Base-by-base conservation (phyloP, 2,888 invertebrate genomes). In the Drosophila engyochracea region DNA sequence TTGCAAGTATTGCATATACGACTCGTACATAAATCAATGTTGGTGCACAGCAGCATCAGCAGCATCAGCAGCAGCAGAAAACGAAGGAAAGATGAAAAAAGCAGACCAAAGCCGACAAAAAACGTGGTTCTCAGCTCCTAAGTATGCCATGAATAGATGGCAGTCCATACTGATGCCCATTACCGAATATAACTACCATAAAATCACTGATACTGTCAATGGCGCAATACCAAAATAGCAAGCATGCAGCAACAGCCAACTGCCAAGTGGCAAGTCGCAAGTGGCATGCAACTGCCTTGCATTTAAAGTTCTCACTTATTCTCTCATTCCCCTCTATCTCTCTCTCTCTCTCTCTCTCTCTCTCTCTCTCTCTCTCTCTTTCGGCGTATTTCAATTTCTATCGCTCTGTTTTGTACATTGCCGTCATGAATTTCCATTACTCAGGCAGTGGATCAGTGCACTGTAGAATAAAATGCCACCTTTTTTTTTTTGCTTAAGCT, bases 401-500 rank as follows among this genome's bases (percentile, higher is more conserved):
- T 31, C 16, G 35, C 25, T 9, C 74, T 41, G 49, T 52, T 60
- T 51, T 54, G 51, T 61, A 67, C 67, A 60, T 68, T 69, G 67
- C 54, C 53, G 47, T 63, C 84, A 84, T 85, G 85, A 87, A 87
- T 84, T 87, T 87, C 85, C 85, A 84, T 84, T 87, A 84, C 82
- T 84, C 76, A 86, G 78, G 64, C 60, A 62, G 59, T 54, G 62
- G 41, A 58, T 61, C 58, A 47, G n/a, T 22, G 44, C 31, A 58
- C 58, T 16, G 44, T 41, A 22, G 58, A 31, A 44, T 22, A 44
- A 31, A 44, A 58, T 16, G 22, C 10, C 31, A 58, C 3, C 22
- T 47, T 47, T 41, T 44, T 44, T n/a, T 30, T 22, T 16, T 31
- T 6, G 3, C 16, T 4, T 4, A 16, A 58, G 22, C 30, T 41